Evolutionary conservation across 2,113 vertebrate species (phyloP).

Genomic region (Cinclus cinclus): DNA sequence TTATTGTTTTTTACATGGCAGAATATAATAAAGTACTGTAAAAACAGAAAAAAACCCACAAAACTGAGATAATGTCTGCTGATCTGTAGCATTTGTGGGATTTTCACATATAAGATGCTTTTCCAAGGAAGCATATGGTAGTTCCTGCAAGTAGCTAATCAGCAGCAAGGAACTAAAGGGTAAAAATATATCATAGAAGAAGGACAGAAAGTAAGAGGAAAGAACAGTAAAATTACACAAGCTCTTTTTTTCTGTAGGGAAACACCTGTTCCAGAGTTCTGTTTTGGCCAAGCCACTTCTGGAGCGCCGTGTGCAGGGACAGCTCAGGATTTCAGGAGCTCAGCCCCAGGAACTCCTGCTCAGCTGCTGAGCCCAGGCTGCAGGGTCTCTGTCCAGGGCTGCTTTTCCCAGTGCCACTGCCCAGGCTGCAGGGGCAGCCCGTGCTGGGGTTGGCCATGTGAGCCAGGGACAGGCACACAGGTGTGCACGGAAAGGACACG

Average conservation of each 20-base stretch:
- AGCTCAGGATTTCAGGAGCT: background rate
- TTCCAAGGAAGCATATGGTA: background rate
- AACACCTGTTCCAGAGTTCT: background rate
- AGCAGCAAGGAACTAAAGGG: background rate
- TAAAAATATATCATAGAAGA: background rate
- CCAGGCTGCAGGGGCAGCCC: background rate
- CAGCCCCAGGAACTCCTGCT: background rate
- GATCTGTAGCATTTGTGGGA: background rate
- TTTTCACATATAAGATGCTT: background rate
- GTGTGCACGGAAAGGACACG: fast-evolving
- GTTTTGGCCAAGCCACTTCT: background rate
- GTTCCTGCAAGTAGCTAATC: background rate
- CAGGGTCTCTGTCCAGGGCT: background rate
- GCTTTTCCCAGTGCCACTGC: background rate
- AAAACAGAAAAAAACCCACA: background rate
- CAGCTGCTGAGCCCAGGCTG: background rate
- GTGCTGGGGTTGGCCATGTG: background rate
- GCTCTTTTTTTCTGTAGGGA: background rate
- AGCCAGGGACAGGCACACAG: background rate
- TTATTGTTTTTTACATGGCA: background rate
- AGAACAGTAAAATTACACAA: background rate
- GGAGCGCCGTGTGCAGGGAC: fast-evolving
- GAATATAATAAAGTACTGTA: background rate
- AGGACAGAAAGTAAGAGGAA: background rate
- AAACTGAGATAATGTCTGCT: background rate